Evolutionary conservation across 2,797 vertebrate genomes (phyloP), one percentile per base, ranked within the genome.

Genomic region (Brachyrhaphis roseni): DNA sequence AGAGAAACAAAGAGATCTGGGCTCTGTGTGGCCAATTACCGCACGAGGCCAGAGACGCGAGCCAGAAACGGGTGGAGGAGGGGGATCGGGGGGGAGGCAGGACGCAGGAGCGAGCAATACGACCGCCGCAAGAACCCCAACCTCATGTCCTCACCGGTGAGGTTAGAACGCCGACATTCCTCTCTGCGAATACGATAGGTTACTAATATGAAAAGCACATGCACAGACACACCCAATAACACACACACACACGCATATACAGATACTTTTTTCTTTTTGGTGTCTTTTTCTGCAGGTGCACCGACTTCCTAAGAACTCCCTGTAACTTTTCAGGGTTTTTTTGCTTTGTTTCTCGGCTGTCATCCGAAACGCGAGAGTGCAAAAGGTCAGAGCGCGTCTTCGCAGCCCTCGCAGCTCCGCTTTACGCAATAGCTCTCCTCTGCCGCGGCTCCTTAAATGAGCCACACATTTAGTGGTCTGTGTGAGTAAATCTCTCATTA

Each of bases 401-500:
- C 41, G 13, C 68, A 45, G 68, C 51, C 28, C 5, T 28, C 7
- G n/a, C n/a, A n/a, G 18, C 55, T n/a, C 64, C 51, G 46, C 82
- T 91, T 90, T 85, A 86, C 81, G 85, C 87, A 90, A 31, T 18
- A 93, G 82, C 85, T 49, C 88, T 85, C 82, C 80, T 89, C 89
- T 89, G 90, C 90, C 79, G 85, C 76, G 80, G 89, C 89, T 92
- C 89, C 93, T 86, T 89, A 93, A 95, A 93, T 70, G 86, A 94
- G 93, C 90, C 94, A 87, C 93, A 93, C 93, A 91, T 94, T 95
- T 95, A 92, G 94, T 78, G 94, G 95, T 95, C 87, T 92, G 90
- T 92, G 93, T 90, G 93, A 94, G 94, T 95, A 95, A 95, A 93
- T 94, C 92, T 91, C 94, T 95, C 93, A 90, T 95, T 93, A 93